A percentile compares a stretch with the other conserved stretches of the same genome.
Evolutionary conservation across 2,797 vertebrate species (phyloP).

Genomic region (Cirrhinus molitorella): DNA sequence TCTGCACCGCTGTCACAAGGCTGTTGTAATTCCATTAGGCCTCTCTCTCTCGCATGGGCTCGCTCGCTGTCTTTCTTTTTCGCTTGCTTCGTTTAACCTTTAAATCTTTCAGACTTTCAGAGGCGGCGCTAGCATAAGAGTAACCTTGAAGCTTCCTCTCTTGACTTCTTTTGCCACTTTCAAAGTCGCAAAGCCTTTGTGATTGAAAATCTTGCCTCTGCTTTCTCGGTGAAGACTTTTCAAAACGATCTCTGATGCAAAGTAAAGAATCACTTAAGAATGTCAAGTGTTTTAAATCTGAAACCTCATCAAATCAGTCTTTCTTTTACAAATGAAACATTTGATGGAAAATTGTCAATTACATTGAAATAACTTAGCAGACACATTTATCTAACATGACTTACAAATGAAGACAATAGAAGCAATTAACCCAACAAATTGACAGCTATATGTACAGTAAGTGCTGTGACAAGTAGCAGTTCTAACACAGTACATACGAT

Average conservation of each 20-base stretch:
- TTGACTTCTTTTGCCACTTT: conserved; percentile 39
- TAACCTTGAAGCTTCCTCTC: conserved; percentile 61
- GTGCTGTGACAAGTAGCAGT: no score
- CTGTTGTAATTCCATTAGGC: conserved; percentile 88
- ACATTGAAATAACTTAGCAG: background rate
- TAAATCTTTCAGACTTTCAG: conserved; percentile 55
- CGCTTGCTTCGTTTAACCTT: conserved; percentile 61
- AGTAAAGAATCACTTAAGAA: background rate
- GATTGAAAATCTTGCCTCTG: conserved; percentile 6
- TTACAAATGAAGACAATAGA: background rate
- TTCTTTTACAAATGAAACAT: background rate
- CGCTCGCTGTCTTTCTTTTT: conserved; percentile 26
- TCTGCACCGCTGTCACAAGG: conserved; percentile 82
- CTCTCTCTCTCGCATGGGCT: conserved; percentile 21
- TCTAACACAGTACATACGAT: no score
- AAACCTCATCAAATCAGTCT: background rate
- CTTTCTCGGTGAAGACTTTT: background rate
- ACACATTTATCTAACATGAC: background rate
- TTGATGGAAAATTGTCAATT: background rate
- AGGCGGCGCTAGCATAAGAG: conserved; percentile 58
- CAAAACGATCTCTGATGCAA: conserved; percentile 8
- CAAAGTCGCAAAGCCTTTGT: conserved; percentile 20
- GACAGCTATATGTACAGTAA: background rate
- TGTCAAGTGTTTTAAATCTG: background rate
- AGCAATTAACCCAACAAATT: background rate